A percentile compares a stretch with the other conserved stretches of the same genome.
Conservation (phyloP, 2,797 vertebrate genomes). For the Gymnopithys bicolor region DNA sequence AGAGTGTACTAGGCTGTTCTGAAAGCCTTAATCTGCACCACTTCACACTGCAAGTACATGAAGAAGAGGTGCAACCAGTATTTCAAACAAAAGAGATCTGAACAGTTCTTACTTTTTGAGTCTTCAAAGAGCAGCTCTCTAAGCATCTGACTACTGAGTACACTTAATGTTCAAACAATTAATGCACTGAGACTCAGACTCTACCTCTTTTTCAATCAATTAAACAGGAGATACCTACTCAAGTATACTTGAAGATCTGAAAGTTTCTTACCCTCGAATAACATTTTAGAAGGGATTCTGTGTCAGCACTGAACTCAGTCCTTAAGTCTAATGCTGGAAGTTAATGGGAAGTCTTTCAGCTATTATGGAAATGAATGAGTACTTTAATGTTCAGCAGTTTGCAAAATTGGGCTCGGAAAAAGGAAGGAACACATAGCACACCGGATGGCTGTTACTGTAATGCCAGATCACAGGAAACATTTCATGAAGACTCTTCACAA, state of each 20-base stretch:
- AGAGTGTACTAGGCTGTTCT: not conserved
- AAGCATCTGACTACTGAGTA: not conserved
- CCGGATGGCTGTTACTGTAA: not conserved
- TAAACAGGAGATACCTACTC: not conserved
- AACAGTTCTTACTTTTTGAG: not conserved
- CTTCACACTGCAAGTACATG: accelerated
- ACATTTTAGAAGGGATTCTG: not conserved
- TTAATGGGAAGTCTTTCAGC: not conserved
- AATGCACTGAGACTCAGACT: not conserved
- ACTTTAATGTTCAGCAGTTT: not conserved
- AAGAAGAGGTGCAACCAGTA: not conserved
- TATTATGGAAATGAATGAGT: not conserved
- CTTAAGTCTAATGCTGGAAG: not conserved
- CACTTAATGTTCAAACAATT: not conserved
- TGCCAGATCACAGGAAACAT: slow-evolving; percentile 22
- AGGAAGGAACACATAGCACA: not conserved
- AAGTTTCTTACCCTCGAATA: not conserved
- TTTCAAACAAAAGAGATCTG: not conserved
- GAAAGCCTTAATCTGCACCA: not conserved
- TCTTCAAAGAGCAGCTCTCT: not conserved
- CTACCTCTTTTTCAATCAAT: not conserved
- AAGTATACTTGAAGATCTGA: not conserved
- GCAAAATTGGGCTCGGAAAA: not conserved
- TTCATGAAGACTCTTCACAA: not conserved
- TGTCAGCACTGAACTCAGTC: not conserved